Evolutionary conservation across 2,113 vertebrate genomes (phyloP).

Genomic region (Halcyon malimbica): DNA sequence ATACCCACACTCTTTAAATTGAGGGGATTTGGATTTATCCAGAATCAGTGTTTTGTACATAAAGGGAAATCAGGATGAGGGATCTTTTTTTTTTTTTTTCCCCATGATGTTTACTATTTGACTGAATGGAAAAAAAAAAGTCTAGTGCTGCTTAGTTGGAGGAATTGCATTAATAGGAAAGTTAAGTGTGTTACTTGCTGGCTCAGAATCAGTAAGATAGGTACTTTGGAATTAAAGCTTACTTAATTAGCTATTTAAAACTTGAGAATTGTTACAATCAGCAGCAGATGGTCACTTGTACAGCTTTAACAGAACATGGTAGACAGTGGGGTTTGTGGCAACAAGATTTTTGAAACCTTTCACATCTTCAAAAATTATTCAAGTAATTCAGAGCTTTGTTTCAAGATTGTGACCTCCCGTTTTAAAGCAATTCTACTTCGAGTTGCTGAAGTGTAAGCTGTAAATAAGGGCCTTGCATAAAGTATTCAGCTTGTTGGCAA

Average conservation of each 20-base stretch:
- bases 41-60: not conserved
- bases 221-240: not conserved
- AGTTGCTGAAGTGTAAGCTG: not conserved
- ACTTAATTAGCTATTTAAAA: conserved; percentile 15
- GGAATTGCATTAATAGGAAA: not conserved
- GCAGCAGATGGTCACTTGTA: not conserved
- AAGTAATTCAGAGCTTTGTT: not conserved
- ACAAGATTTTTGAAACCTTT: not conserved
- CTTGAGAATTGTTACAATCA: conserved; percentile 2
- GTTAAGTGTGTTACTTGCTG: not conserved
- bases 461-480: not conserved
- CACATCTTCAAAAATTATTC: not conserved
- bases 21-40: not conserved
- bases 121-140: not conserved
- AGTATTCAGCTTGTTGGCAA: not conserved
- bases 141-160: not conserved
- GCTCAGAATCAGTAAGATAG: not conserved
- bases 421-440: not conserved
- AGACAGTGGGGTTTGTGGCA: not conserved
- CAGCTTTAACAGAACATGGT: not conserved
- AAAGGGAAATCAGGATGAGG: not conserved
- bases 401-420: not conserved
- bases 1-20: not conserved
- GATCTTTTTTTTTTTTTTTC: not conserved
- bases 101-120: not conserved